Evolutionary conservation across 1,140 invertebrate genomes (phyloP), one percentile per base, ranked within the genome.

Genomic region (Sesamia nonagrioides): DNA sequence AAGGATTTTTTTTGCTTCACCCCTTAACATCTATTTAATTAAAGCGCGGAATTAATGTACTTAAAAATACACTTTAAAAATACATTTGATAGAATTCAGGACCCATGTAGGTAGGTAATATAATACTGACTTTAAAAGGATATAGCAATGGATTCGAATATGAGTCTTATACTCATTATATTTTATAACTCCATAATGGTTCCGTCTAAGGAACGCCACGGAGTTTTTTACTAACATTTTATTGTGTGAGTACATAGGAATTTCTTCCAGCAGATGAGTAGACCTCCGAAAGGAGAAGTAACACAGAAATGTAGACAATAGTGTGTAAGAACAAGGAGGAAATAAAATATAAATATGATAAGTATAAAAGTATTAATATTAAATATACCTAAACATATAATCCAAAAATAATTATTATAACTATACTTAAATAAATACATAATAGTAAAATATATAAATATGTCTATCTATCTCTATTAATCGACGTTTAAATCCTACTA

Each of bases 1-100:
- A 6, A 68, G 15, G 18, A 7, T 71, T 54, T 13, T 54, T 71
- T 54, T 71, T 71, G 7, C 27, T 54, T 54, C 68, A 71, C 3
- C 48, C 42, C 8, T 35, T 45, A 27, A 68, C 63, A 68, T 68
- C 63, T 48, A 48, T 68, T 68, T 68, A 48, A 66, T 45, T 68
- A 48, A 48, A 48, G 13, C 45, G 1, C n/a, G 45, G 45, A 3
- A 50, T 50, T n/a, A 50, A 50, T 50, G 27, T 35, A 60, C 56
- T 27, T 60, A 27, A 27, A 33, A 35, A 58, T 33, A 58, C 56
- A 58, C 27, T 33, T 33, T 13, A 27, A 58, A 58, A 33, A 35
- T 60, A 60, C 27, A 0, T 56, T 56, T 9, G 6, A 56, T 3
- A 56, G 11, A 27, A 35, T 60, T 35, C 56, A n/a, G 45, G 45